phyloP scores from a whole-genome alignment of 2,888 invertebrate species.

The Clunio marinus region DNA sequence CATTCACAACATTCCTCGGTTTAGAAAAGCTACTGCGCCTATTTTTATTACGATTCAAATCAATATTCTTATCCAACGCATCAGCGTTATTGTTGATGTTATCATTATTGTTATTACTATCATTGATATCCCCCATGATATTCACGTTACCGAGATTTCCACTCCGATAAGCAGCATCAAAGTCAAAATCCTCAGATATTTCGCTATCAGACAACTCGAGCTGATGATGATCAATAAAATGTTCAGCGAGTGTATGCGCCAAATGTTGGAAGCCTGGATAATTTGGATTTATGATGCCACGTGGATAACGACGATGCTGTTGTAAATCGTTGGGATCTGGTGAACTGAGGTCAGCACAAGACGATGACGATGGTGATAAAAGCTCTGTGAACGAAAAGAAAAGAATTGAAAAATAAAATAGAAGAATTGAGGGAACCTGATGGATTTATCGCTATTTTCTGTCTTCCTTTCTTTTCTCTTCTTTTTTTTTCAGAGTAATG shows the following conservation, averaged over 20 bases:
- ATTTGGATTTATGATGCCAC: slow-evolving; percentile 77
- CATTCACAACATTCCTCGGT: background rate
- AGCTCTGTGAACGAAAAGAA: slow-evolving; percentile 41
- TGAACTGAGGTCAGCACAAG: slow-evolving; percentile 42
- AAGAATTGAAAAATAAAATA: background rate
- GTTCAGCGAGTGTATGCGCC: slow-evolving; percentile 62
- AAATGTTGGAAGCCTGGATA: slow-evolving; percentile 80
- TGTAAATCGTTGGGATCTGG: slow-evolving; percentile 43
- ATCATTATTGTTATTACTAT: slow-evolving; percentile 23
- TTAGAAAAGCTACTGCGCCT: background rate
- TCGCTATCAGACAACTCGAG: slow-evolving; percentile 50
- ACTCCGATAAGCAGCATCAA: slow-evolving; percentile 27
- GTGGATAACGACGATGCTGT: slow-evolving; percentile 51
- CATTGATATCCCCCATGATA: slow-evolving; percentile 16
- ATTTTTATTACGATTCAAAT: slow-evolving; percentile 36
- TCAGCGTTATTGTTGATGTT: slow-evolving; percentile 4
- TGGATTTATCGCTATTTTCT: no score
- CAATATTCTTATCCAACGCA: background rate
- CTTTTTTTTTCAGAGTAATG: no score
- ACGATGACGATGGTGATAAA: slow-evolving; percentile 41
- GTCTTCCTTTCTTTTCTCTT: no score
- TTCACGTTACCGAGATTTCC: slow-evolving; percentile 19
- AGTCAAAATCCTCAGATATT: slow-evolving; percentile 44
- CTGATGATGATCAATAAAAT: slow-evolving; percentile 46
- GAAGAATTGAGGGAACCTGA: background rate